These are phyloP conservation scores for Enteromius radiatus DNA, from an alignment of 2,797 vertebrate genomes.

Conservation along the genomic window DNA sequence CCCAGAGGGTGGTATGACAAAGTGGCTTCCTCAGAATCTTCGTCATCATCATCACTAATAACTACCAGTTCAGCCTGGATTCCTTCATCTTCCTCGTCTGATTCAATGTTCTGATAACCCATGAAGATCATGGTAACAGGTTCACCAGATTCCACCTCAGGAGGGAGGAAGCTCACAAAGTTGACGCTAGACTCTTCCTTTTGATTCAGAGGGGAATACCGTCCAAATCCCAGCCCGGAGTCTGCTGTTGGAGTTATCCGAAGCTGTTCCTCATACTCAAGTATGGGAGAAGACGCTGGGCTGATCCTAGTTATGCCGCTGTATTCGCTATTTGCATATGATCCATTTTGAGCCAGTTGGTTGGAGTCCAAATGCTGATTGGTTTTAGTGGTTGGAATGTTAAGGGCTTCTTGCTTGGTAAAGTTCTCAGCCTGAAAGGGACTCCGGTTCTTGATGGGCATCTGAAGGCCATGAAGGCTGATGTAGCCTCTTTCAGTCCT, in stretches of 20 bases:
- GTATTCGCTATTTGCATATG: constrained; percentile 10
- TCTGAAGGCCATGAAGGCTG: constrained; percentile 59
- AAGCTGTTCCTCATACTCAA: constrained; percentile 59
- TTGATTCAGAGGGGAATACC: constrained; percentile 54
- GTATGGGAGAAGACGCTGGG: constrained; percentile 52
- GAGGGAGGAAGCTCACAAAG: constrained; percentile 73
- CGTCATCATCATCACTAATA: constrained; percentile 79
- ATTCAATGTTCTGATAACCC: constrained; percentile 88
- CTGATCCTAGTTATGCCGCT: constrained; percentile 46
- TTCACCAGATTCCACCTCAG: constrained; percentile 73
- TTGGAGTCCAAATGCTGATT: constrained; percentile 11
- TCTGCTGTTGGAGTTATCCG: constrained; percentile 59
- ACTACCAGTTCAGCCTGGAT: constrained; percentile 89
- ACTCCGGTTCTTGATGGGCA: constrained; percentile 64
- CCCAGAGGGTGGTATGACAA: constrained; percentile 83
- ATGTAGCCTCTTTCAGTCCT: constrained; percentile 69
- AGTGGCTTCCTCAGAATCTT: constrained; percentile 65
- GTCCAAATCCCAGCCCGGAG: constrained; percentile 49
- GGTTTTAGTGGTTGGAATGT: constrained; percentile 52
- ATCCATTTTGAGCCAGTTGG: constrained; percentile 26
- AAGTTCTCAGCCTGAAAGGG: constrained; percentile 50
- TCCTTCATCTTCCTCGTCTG: constrained; percentile 80
- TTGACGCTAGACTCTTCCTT: constrained; percentile 74
- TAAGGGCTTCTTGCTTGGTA: constrained; percentile 33
- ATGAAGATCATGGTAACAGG: constrained; percentile 96